A percentile compares a stretch with the other conserved stretches of the same genome.
Conservation (phyloP, 2,113 vertebrate species). For the Poecile atricapillus region DNA sequence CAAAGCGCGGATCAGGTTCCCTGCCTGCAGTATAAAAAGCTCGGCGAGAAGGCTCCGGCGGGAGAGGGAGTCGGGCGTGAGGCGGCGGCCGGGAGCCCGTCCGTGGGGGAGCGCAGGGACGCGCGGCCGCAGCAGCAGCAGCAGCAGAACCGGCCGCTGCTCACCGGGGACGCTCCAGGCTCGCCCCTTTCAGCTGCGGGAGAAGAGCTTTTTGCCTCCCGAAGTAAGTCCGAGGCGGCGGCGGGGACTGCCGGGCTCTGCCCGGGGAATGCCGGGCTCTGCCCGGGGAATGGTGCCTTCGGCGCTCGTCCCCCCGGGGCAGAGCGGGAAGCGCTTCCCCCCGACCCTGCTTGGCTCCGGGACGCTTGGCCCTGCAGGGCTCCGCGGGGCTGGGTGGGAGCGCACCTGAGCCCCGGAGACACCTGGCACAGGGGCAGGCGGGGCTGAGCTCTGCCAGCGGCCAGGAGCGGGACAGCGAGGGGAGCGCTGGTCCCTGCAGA, state of each 20-base stretch:
- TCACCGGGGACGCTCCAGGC: background rate
- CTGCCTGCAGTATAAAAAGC: slow-evolving; percentile 63
- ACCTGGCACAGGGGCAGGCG: background rate
- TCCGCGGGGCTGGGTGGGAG: background rate
- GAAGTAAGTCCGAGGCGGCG: slow-evolving; percentile 15
- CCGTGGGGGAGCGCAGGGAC: background rate
- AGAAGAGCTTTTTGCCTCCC: background rate
- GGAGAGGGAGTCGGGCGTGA: background rate
- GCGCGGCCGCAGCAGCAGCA: background rate
- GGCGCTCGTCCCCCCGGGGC: background rate
- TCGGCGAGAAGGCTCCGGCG: background rate
- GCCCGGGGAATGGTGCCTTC: too few species aligned
- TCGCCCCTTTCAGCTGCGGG: background rate
- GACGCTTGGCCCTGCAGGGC: background rate
- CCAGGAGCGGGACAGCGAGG: background rate
- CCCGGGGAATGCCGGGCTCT: background rate
- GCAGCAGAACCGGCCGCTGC: background rate
- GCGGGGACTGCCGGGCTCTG: background rate
- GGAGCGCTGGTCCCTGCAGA: background rate
- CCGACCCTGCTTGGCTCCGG: background rate
- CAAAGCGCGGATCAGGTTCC: slow-evolving; percentile 65
- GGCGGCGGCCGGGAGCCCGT: background rate
- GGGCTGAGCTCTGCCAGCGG: background rate
- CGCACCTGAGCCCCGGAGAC: background rate
- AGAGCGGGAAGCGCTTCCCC: background rate